Conservation (phyloP, 2,888 invertebrate species). For the Prenolepis imparis region DNA sequence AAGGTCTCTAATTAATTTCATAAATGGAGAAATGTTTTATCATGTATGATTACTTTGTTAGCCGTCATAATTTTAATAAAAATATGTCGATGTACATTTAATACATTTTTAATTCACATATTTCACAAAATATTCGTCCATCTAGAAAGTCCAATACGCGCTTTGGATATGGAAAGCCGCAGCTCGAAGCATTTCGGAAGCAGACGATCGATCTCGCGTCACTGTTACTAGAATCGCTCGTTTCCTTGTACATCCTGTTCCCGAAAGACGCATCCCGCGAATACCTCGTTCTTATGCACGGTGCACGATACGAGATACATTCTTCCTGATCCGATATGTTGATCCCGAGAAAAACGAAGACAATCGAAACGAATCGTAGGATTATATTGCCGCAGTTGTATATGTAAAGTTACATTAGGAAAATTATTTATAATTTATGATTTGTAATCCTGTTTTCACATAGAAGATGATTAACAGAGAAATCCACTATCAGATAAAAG, state of each 20-base stretch:
- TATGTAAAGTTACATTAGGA: background rate
- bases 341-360: slow-evolving; percentile 18
- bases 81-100: background rate
- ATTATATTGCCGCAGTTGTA: too few species aligned
- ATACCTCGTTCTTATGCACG: slow-evolving; percentile 52
- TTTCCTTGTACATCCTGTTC: slow-evolving; percentile 56
- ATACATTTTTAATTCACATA: background rate
- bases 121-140: background rate
- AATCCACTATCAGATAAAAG: background rate
- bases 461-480: background rate
- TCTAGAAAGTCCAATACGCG: background rate
- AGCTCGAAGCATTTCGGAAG: slow-evolving; percentile 46
- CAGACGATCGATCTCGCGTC: slow-evolving; percentile 64
- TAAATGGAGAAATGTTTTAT: background rate
- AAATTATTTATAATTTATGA: slow-evolving; percentile 7
- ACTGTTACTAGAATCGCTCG: slow-evolving; percentile 60
- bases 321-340: slow-evolving; percentile 35
- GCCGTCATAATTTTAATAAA: background rate
- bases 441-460: background rate
- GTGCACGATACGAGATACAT: slow-evolving; percentile 19
- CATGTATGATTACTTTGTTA: background rate
- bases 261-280: slow-evolving; percentile 51
- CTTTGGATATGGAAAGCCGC: slow-evolving; percentile 19
- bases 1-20: background rate
- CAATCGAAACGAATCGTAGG: slow-evolving; percentile 13